Evolutionary conservation across 2,113 vertebrate species (phyloP).

Genomic region (Crotalus horridus): DNA sequence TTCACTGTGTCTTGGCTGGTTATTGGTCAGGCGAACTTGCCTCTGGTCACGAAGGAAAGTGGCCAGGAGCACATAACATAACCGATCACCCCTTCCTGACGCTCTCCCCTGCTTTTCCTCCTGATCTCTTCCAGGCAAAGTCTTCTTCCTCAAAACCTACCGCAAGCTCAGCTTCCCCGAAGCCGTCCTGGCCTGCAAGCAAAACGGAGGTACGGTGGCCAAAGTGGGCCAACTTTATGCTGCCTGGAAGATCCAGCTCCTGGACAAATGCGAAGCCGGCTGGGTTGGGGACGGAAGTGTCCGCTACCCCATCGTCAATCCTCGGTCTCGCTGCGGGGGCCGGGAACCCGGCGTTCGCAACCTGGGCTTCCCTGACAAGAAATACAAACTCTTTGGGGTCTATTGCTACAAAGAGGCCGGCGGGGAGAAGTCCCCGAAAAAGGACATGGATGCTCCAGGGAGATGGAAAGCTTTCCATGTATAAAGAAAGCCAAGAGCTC

Average conservation of each 20-base stretch:
- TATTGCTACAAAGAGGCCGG: constrained; percentile 78
- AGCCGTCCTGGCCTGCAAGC: constrained; percentile 81
- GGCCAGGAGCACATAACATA: too few relatives aligned
- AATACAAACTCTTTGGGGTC: constrained; percentile 87
- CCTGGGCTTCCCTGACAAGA: constrained; percentile 89
- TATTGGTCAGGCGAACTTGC: too few relatives aligned
- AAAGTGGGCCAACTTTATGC: constrained; percentile 93
- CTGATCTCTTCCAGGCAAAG: constrained; percentile 70
- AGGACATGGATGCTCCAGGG: not conserved
- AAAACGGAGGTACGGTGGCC: constrained; percentile 76
- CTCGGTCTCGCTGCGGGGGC: constrained; percentile 87
- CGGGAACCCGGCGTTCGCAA: constrained; percentile 82
- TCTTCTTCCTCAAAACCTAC: constrained; percentile 90
- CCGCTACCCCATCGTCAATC: constrained; percentile 94
- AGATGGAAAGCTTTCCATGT: constrained; percentile 59
- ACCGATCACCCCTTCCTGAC: not conserved
- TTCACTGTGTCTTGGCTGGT: too few relatives aligned
- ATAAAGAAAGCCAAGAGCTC: constrained; percentile 37
- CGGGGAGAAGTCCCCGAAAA: not conserved
- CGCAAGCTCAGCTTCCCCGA: constrained; percentile 85
- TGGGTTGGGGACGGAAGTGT: constrained; percentile 91
- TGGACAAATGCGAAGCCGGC: constrained; percentile 90
- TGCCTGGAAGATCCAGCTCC: constrained; percentile 89
- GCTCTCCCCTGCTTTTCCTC: not conserved
- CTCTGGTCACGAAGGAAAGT: too few relatives aligned